Evolutionary conservation across 2,888 invertebrate genomes (phyloP), one percentile per base, ranked within the genome.

Genomic region (Gandaritis pyraliata): DNA sequence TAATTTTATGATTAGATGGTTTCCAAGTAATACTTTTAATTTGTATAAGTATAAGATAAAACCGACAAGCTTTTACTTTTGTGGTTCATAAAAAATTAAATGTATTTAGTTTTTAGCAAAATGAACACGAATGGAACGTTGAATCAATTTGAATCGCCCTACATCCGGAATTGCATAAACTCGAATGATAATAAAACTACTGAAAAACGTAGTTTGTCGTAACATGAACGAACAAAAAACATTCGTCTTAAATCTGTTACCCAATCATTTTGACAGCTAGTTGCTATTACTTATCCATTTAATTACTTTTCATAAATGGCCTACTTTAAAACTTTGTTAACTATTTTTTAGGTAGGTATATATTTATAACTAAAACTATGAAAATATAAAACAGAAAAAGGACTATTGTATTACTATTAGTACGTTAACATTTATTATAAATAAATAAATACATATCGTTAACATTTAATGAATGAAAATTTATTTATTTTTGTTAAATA

Each of bases 121-220:
- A 78, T 73, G 65, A 76, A 69, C 72, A 75, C 63, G 67, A 72
- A 69, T 52, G 61, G 66, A 71, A 70, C 53, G 61, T 68, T 16
- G 64, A 52, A 61, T 39, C 72, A 75, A 84, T 82, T 81, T 65
- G 78, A 72, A 68, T 74, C 76, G 86, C 80, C 79, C 86, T 77
- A 85, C 82, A 80, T 87, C 74, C 77, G 77, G 70, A 71, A 75
- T 87, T 85, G 72, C 82, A 75, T 73, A 82, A 85, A 72, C 65
- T 55, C 62, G 60, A 80, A 83, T 66, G 72, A 81, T 78, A 78
- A 78, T 72, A 78, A 78, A 82, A 82, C 77, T 68, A 73, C 69
- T 71, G 66, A 76, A 72, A 70, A 75, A 56, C 52, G 43, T 29
- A 13, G 13, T 39, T 33, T 69, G 70, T 68, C 73, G 75, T 77